Conservation (phyloP, 1,140 invertebrate genomes). For the Pseudobourletiella spinata region DNA sequence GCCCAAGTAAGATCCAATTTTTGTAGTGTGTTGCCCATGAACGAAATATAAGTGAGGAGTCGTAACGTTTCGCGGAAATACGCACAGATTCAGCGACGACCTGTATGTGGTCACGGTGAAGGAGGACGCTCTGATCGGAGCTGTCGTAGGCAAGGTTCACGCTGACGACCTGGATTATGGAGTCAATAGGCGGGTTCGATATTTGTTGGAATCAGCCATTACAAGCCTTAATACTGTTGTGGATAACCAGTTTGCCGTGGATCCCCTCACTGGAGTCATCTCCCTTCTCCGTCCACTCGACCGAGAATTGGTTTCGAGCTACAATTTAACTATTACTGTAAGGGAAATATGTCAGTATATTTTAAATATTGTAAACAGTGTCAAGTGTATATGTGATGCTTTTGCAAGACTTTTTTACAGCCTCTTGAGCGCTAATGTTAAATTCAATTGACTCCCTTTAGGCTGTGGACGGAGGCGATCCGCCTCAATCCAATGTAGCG, state of each 20-base stretch:
- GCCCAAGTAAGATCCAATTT: slow-evolving; percentile 55
- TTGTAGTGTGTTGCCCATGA: not conserved
- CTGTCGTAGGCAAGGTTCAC: slow-evolving; percentile 49
- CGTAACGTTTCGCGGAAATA: not conserved
- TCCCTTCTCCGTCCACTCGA: slow-evolving; percentile 72
- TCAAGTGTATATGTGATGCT: too few species aligned
- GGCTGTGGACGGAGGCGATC: slow-evolving; percentile 66
- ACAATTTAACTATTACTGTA: slow-evolving; percentile 66
- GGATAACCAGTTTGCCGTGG: slow-evolving; percentile 61
- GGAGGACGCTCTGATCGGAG: slow-evolving; percentile 53
- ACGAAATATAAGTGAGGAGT: not conserved
- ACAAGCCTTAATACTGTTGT: slow-evolving; percentile 61
- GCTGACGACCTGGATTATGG: slow-evolving; percentile 74
- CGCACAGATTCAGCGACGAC: slow-evolving; percentile 39
- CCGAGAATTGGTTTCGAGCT: slow-evolving; percentile 71
- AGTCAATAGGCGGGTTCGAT: slow-evolving; percentile 74
- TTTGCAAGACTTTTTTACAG: too few species aligned
- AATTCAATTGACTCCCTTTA: too few species aligned
- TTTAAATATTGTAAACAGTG: too few species aligned
- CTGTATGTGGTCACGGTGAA: slow-evolving; percentile 67
- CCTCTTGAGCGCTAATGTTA: too few species aligned
- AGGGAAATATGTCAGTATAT: too few species aligned
- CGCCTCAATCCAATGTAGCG: slow-evolving; percentile 52
- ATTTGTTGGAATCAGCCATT: slow-evolving; percentile 53
- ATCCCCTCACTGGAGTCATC: slow-evolving; percentile 68